These are phyloP conservation scores for Nixonia krombeini DNA, from an alignment of 1,140 invertebrate species.

Conservation along the genomic window DNA sequence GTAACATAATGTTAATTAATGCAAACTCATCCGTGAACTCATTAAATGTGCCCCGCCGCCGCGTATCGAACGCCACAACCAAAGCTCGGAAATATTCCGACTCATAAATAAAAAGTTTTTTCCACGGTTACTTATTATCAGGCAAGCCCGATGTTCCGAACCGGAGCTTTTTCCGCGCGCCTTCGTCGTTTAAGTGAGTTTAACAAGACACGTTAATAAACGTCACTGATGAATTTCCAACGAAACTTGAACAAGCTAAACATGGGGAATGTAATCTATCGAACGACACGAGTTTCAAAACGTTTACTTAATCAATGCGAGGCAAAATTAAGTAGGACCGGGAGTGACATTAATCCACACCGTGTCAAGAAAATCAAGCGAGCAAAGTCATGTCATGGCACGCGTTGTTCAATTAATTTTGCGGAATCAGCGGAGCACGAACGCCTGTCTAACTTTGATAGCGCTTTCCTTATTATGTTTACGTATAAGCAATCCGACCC, in stretches of 20 bases:
- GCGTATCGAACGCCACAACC: slow-evolving; percentile 18
- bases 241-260: no score
- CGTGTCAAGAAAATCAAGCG: neutral
- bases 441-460: neutral
- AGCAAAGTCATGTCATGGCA: slow-evolving; percentile 1
- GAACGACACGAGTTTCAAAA: no score
- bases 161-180: no score
- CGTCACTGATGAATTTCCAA: no score
- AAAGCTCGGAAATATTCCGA: slow-evolving; percentile 13
- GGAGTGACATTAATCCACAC: neutral
- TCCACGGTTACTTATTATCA: slow-evolving; percentile 5
- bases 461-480: neutral
- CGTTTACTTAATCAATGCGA: no score
- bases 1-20: slow-evolving; percentile 22
- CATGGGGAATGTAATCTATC: no score
- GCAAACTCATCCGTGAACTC: slow-evolving; percentile 14
- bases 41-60: slow-evolving; percentile 17
- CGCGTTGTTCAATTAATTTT: neutral
- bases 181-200: no score
- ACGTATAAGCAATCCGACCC: neutral
- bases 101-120: slow-evolving; percentile 21
- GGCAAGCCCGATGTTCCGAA: no score
- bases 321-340: neutral
- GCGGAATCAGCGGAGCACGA: neutral
- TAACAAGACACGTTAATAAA: no score